Evolutionary conservation across 1,140 invertebrate genomes (phyloP).

Genomic region (Trichomalopsis sarcophagae): DNA sequence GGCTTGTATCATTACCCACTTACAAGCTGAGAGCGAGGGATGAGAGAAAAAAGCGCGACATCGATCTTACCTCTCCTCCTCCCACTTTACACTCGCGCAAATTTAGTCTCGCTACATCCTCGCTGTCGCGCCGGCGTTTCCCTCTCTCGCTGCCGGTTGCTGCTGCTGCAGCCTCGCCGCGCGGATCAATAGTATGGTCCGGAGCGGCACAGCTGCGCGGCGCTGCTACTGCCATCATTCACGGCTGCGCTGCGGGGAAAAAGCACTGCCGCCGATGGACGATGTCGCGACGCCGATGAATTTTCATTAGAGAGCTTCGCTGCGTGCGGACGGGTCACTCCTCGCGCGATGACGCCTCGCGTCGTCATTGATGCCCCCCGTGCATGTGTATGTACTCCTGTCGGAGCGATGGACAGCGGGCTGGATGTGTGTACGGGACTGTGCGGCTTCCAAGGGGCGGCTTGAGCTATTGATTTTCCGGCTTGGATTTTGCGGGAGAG

Average conservation of each 20-base stretch:
- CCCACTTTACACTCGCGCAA: neutral
- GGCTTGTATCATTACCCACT: no score
- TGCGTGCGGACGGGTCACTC: conserved; percentile 4
- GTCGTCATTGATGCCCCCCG: neutral
- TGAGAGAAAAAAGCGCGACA: neutral
- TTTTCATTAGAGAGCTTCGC: conserved; percentile 46
- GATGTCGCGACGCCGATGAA: conserved; percentile 24
- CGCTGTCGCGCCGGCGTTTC: conserved; percentile 52
- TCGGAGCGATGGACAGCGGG: no score
- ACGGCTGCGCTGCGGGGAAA: neutral
- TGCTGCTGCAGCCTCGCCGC: conserved; percentile 46
- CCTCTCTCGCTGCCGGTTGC: conserved; percentile 39
- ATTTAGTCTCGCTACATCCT: conserved; percentile 43
- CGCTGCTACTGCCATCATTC: conserved; percentile 12
- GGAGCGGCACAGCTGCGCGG: conserved; percentile 57
- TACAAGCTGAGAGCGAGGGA: neutral
- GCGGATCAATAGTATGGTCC: conserved; percentile 66
- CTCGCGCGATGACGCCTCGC: conserved; percentile 26
- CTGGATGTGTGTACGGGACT: neutral
- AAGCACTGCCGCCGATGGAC: neutral
- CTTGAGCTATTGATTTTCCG: neutral
- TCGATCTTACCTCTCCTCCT: neutral
- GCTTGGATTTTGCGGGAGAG: neutral
- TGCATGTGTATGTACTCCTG: no score
- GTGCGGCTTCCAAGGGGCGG: no score